phyloP scores from a whole-genome alignment of 2,888 invertebrate genomes.

The Arge pagana region DNA sequence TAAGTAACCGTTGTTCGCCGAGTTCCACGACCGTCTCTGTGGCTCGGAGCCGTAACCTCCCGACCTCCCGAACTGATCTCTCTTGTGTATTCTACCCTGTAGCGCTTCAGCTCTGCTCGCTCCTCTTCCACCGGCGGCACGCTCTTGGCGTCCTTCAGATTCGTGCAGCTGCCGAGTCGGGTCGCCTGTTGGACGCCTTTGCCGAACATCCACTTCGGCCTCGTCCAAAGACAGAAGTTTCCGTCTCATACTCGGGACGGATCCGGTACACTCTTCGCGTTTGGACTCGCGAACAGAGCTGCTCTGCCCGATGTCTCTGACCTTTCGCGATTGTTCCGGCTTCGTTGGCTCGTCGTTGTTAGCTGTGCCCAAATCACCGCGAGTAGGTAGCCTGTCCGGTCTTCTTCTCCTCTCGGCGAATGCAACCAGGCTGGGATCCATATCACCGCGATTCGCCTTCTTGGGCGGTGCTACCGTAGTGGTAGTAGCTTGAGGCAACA shows the following conservation, averaged over 20 bases:
- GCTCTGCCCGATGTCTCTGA: not conserved
- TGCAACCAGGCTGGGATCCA: slow-evolving; percentile 36
- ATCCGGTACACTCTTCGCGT: no score
- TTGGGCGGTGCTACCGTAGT: slow-evolving; percentile 26
- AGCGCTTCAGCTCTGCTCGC: slow-evolving; percentile 3
- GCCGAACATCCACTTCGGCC: slow-evolving; percentile 8
- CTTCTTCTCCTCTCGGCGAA: slow-evolving; percentile 18
- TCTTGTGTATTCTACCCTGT: slow-evolving; percentile 8
- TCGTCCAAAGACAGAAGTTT: slow-evolving; percentile 34
- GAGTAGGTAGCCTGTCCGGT: slow-evolving; percentile 39
- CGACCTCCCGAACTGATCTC: slow-evolving; percentile 19
- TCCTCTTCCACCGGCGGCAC: slow-evolving; percentile 34
- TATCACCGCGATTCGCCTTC: slow-evolving; percentile 44
- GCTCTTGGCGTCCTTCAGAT: not conserved
- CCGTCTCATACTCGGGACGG: slow-evolving; percentile 24
- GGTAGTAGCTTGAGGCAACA: slow-evolving; percentile 3
- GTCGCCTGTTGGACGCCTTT: slow-evolving; percentile 45
- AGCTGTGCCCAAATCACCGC: slow-evolving; percentile 44
- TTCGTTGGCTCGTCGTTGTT: no score
- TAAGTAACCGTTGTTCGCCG: not conserved
- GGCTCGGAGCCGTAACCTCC: slow-evolving; percentile 24
- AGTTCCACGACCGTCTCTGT: slow-evolving; percentile 28
- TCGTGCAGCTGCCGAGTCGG: slow-evolving; percentile 44
- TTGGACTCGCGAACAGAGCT: not conserved
- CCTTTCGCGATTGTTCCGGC: not conserved